A percentile compares a stretch with the other conserved stretches of the same genome.
Conservation (phyloP, 2,113 vertebrate species). For the Brachionichthys hirsutus region DNA sequence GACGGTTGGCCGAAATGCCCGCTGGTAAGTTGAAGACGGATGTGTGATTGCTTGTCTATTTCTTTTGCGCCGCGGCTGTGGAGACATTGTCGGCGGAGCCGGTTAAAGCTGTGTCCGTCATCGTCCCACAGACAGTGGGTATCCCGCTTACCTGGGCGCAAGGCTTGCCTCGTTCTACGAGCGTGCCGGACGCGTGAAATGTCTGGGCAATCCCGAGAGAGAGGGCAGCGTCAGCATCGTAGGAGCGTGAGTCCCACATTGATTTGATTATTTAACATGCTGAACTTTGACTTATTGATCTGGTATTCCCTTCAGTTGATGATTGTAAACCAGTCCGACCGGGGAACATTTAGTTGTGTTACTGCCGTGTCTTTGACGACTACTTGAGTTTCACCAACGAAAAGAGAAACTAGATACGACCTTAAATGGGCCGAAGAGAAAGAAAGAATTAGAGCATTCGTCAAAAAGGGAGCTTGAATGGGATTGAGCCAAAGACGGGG, state of each 20-base stretch:
- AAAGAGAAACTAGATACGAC: too few relatives aligned
- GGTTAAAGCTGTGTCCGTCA: constrained; percentile 4
- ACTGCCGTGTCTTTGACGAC: too few relatives aligned
- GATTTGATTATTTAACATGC: too few relatives aligned
- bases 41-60: too few relatives aligned
- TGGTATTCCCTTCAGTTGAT: too few relatives aligned
- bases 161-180: constrained; percentile 96
- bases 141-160: constrained; percentile 95
- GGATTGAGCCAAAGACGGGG: too few relatives aligned
- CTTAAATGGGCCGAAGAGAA: too few relatives aligned
- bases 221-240: constrained; percentile 99
- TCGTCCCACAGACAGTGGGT: constrained; percentile 87
- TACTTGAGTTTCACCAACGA: too few relatives aligned
- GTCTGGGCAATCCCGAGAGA: constrained; percentile 94
- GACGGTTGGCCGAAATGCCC: constrained; percentile 96
- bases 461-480: too few relatives aligned
- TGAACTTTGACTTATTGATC: too few relatives aligned
- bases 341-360: too few relatives aligned
- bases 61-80: not conserved
- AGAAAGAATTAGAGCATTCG: not conserved
- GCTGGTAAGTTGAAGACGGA: constrained; percentile 81
- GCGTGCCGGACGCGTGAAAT: constrained; percentile 94
- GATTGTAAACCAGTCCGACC: too few relatives aligned
- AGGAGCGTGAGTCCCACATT: constrained; percentile 97
- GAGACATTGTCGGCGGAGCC: not conserved